Conservation (phyloP, 2,797 vertebrate species). For the Arctocebus calabarensis region DNA sequence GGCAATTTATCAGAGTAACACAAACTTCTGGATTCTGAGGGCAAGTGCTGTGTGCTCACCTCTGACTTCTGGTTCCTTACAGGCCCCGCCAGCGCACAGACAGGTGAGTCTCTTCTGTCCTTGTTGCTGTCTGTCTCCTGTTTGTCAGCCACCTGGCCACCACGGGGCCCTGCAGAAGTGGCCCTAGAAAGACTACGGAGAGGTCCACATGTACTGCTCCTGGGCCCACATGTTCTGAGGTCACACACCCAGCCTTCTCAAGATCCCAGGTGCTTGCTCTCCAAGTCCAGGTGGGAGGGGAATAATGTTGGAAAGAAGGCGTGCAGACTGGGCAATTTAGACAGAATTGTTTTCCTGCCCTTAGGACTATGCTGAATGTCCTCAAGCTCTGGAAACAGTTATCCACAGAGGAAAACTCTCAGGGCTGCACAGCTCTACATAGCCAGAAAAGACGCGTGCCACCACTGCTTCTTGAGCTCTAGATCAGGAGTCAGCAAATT, state of each 20-base stretch:
- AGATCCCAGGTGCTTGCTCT: neutral
- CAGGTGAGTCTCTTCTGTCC: neutral
- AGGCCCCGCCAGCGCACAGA: neutral
- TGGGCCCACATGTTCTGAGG: neutral
- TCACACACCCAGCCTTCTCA: no score
- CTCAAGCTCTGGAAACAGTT: neutral
- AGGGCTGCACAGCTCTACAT: accelerated
- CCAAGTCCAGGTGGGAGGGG: neutral
- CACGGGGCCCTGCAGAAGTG: neutral
- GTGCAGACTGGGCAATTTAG: neutral
- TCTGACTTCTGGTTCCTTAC: neutral
- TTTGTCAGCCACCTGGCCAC: no score
- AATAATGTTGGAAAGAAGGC: neutral
- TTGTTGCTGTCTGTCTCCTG: neutral
- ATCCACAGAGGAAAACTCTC: neutral
- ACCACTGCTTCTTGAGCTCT: neutral
- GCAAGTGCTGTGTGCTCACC: neutral
- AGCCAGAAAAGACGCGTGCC: neutral
- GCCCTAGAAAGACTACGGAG: neutral
- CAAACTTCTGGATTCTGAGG: neutral
- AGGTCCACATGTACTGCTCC: no score
- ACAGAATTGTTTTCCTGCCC: neutral
- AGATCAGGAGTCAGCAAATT: neutral
- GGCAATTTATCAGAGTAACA: neutral
- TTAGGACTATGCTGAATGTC: neutral